Conservation (phyloP, 1,140 invertebrate genomes). For the Adelges cooleyi region DNA sequence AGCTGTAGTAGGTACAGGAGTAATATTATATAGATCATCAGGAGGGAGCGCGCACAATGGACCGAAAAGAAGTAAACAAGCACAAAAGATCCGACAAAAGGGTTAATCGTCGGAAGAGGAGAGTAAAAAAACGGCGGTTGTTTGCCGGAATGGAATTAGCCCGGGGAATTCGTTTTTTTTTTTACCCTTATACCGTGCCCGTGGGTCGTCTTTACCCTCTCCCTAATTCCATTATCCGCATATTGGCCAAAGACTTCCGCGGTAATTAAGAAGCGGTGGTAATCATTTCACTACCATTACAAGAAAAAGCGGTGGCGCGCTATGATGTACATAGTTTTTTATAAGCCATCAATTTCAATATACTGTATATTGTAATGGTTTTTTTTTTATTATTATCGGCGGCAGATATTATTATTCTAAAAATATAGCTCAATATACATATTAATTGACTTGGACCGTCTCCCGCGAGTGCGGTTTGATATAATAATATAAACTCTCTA, state of each 20-base stretch:
- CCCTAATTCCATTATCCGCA: not conserved
- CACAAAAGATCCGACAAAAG: conserved; percentile 22
- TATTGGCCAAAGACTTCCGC: conserved; percentile 17
- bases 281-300: no score
- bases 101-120: conserved; percentile 21
- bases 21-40: no score
- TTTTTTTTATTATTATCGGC: no score
- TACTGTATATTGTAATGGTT: no score
- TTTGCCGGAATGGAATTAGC: conserved; percentile 17
- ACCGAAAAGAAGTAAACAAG: conserved; percentile 15
- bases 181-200: not conserved
- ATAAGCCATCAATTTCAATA: conserved; percentile 1
- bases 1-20: not conserved
- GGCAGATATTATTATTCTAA: not conserved
- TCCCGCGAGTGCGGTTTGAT: not conserved
- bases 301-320: not conserved
- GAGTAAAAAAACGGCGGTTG: conserved; percentile 19
- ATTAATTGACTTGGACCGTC: conserved; percentile 23
- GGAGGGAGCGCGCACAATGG: not conserved
- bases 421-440: conserved; percentile 9
- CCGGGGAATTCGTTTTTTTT: conserved; percentile 3
- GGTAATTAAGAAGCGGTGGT: no score
- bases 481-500: no score
- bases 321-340: no score
- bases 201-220: not conserved